phyloP scores from a whole-genome alignment of 2,797 vertebrate genomes.

The Alcedo quadribrachys region DNA sequence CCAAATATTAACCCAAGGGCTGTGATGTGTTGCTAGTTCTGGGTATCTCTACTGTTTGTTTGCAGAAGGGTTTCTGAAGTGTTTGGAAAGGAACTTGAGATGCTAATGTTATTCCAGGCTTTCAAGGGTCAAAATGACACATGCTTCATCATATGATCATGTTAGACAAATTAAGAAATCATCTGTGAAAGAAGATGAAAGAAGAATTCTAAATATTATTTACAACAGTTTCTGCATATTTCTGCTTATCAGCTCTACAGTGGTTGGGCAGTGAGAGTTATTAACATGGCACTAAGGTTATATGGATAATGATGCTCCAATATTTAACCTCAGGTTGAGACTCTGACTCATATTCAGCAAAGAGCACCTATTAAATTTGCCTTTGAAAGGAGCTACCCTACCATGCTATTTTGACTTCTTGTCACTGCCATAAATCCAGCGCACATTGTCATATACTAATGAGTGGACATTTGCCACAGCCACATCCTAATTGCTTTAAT shows the following conservation, averaged over 20 bases:
- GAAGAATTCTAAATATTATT: background rate
- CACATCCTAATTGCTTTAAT: constrained; percentile 20
- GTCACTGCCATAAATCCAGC: constrained; percentile 12
- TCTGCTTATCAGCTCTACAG: background rate
- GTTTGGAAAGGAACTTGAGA: background rate
- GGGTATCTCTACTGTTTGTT: background rate
- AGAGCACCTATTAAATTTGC: constrained; percentile 18
- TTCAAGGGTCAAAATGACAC: constrained; percentile 36
- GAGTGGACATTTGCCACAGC: background rate
- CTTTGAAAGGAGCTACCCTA: constrained; percentile 48
- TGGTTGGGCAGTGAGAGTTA: background rate
- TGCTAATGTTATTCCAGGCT: background rate
- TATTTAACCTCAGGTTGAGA: background rate
- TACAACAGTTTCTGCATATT: background rate
- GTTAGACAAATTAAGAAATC: constrained; percentile 3
- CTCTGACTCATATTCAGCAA: constrained; percentile 33
- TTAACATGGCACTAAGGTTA: background rate
- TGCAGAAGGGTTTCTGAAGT: constrained; percentile 12
- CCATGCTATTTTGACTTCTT: constrained; percentile 22
- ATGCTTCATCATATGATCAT: background rate
- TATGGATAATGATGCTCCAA: background rate
- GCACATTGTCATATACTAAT: background rate
- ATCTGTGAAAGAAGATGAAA: constrained; percentile 17
- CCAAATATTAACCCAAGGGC: background rate
- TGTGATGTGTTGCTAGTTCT: background rate